phyloP scores from a whole-genome alignment of 2,113 vertebrate genomes.

The Odontesthes bonariensis region DNA sequence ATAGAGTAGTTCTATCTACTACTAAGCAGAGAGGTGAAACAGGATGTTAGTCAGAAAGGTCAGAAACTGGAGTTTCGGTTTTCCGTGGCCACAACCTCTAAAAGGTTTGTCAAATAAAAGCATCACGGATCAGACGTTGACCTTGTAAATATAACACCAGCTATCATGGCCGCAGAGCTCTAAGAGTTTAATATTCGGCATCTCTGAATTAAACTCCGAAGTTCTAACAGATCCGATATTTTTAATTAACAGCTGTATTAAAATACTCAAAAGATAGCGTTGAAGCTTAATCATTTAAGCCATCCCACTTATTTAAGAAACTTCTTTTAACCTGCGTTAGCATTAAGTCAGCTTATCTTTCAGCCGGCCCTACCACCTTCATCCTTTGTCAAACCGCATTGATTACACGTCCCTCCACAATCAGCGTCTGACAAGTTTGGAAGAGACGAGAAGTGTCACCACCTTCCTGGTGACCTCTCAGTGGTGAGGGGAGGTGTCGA shows the following conservation, averaged over 20 bases:
- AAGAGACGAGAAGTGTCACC: conserved; percentile 43
- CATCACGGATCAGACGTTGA: conserved; percentile 28
- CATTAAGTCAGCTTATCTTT: conserved; percentile 5
- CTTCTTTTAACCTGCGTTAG: neutral
- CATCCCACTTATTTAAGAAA: conserved; percentile 2
- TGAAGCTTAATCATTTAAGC: conserved; percentile 13
- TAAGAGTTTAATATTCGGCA: conserved; percentile 34
- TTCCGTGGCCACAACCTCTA: conserved; percentile 28
- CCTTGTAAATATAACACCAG: conserved; percentile 41
- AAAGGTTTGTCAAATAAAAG: conserved; percentile 55
- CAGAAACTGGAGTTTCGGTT: too few species aligned
- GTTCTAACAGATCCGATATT: conserved; percentile 21
- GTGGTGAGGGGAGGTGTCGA: conserved; percentile 50
- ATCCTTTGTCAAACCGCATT: conserved; percentile 39
- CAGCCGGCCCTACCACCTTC: conserved; percentile 1
- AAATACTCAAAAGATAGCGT: conserved; percentile 9
- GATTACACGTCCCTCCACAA: conserved; percentile 32
- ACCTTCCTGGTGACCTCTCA: conserved; percentile 54
- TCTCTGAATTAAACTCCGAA: conserved; percentile 19
- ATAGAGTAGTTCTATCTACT: too few species aligned
- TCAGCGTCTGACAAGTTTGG: conserved; percentile 26
- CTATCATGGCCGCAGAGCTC: conserved; percentile 16
- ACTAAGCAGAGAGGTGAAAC: too few species aligned
- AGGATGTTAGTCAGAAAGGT: too few species aligned
- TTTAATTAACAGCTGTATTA: conserved; percentile 51